Percentiles rank a stretch among this genome's conserved stretches.
phyloP scores from a whole-genome alignment of 2,797 vertebrate genomes.

The Clamator glandarius region DNA sequence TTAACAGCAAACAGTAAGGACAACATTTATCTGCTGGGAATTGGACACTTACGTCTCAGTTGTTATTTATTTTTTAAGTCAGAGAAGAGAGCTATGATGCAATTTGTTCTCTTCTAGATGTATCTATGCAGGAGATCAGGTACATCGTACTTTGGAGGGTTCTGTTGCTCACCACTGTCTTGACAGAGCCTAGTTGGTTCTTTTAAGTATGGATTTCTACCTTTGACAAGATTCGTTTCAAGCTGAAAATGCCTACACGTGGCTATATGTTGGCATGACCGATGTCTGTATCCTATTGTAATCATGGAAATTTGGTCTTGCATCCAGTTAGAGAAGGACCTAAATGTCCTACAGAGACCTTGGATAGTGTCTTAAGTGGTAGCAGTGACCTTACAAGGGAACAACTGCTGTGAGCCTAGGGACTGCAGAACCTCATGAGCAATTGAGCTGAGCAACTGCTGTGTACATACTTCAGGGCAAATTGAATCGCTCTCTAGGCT shows the following conservation, averaged over 20 bases:
- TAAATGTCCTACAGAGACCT: background rate
- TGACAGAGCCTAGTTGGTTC: background rate
- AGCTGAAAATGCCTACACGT: background rate
- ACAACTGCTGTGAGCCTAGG: background rate
- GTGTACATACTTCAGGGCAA: background rate
- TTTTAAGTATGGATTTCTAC: background rate
- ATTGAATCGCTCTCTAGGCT: background rate
- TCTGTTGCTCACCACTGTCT: background rate
- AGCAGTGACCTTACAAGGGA: background rate
- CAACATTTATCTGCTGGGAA: background rate
- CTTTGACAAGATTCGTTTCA: background rate
- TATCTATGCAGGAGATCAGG: background rate
- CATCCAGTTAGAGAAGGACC: background rate
- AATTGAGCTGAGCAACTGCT: background rate
- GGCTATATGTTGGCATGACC: background rate
- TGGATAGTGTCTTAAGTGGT: background rate
- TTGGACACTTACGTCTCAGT: background rate
- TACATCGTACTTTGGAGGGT: background rate
- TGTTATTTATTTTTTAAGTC: background rate
- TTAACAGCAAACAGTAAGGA: background rate
- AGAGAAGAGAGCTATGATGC: background rate
- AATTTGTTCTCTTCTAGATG: background rate
- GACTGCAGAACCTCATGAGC: background rate
- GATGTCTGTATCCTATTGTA: background rate
- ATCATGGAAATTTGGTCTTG: background rate